Evolutionary conservation across 1,140 invertebrate species (phyloP).

Genomic region (Drosophila grimshawi): DNA sequence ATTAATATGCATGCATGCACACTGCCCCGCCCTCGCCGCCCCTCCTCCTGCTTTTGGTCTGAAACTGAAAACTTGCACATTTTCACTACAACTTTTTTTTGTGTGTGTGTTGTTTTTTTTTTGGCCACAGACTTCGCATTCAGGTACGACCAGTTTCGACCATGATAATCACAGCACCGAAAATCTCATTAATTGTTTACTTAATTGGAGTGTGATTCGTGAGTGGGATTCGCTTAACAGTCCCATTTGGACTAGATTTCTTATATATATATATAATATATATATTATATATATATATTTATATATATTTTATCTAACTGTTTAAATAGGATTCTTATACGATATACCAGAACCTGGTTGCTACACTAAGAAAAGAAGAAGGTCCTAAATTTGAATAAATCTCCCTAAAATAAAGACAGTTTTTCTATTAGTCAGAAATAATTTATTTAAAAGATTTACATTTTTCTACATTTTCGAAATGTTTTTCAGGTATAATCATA

Average conservation of each 20-base stretch:
- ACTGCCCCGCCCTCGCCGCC: neutral
- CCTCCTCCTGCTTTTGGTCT: constrained; percentile 47
- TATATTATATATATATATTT: neutral
- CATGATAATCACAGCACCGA: constrained; percentile 30
- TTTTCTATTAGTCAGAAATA: no score
- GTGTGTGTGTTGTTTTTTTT: constrained; percentile 17
- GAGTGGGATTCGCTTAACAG: neutral
- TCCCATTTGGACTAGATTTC: neutral
- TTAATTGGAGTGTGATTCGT: constrained; percentile 35
- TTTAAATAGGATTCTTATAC: no score
- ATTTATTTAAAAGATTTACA: no score
- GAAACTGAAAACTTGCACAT: constrained; percentile 54
- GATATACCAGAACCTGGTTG: no score
- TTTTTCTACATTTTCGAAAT: no score
- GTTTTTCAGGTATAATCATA: no score
- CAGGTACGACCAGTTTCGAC: constrained; percentile 34
- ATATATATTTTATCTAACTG: neutral
- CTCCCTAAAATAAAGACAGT: no score
- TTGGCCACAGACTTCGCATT: constrained; percentile 15
- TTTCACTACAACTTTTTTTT: constrained; percentile 56
- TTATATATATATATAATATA: neutral
- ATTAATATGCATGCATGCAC: constrained; percentile 50
- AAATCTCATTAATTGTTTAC: constrained; percentile 33
- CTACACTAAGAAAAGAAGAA: no score
- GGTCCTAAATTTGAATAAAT: no score